phyloP scores from a whole-genome alignment of 2,797 vertebrate species.

The Rhinophrynus dorsalis region DNA sequence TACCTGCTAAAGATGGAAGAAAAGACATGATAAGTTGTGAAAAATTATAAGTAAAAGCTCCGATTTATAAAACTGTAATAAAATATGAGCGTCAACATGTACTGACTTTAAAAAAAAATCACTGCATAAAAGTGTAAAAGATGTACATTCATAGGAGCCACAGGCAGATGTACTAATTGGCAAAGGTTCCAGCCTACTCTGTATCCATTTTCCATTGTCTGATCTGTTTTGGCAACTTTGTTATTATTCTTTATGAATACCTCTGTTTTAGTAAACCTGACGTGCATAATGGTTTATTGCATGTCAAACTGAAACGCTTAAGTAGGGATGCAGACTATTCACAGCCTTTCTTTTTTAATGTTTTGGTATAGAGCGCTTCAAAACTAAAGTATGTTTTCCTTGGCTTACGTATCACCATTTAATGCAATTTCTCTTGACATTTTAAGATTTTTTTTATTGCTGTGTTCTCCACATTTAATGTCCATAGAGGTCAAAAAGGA shows the following conservation, averaged over 20 bases:
- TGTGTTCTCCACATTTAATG: constrained; percentile 58
- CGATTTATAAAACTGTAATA: neutral
- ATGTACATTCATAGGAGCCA: neutral
- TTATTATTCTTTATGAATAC: neutral
- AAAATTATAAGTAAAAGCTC: constrained; percentile 3
- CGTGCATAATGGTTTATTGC: constrained; percentile 53
- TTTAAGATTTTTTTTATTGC: constrained; percentile 71
- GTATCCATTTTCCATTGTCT: constrained; percentile 26
- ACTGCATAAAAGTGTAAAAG: neutral
- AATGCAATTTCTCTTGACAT: constrained; percentile 68
- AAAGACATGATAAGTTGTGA: constrained; percentile 10
- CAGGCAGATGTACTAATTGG: neutral
- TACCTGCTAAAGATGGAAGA: neutral
- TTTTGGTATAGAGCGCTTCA: constrained; percentile 67
- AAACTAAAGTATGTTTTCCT: constrained; percentile 66
- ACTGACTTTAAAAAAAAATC: neutral
- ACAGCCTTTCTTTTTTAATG: constrained; percentile 55
- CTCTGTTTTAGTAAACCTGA: constrained; percentile 40
- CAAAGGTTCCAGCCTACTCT: neutral
- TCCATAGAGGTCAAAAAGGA: constrained; percentile 67
- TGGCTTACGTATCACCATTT: constrained; percentile 62
- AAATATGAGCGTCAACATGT: constrained; percentile 16
- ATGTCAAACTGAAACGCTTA: constrained; percentile 57
- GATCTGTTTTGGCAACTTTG: constrained; percentile 29
- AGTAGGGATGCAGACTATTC: constrained; percentile 56